Base-by-base conservation (phyloP, 1,140 invertebrate species). In the Zaprionus nigranus region DNA sequence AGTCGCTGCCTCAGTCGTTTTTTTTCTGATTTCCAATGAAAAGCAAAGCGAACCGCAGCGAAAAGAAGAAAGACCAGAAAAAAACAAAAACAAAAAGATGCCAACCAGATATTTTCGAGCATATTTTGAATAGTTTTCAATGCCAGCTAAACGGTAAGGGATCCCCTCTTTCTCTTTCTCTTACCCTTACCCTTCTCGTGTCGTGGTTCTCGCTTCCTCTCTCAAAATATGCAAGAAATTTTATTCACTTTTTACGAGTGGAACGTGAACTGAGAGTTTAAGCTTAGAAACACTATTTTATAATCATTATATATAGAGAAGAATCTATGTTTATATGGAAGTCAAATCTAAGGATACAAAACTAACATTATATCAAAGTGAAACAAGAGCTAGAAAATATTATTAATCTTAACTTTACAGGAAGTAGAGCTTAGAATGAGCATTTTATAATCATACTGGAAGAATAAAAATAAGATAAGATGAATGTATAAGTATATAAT, bases 101-200 rank as follows among this genome's bases (percentile, higher is more conserved):
- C 82, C 58, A 71, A 36, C 57, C 66, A 72, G 80, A 87, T 88
- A 83, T 83, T 68, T 88, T 84, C 40, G 53, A 63, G 81, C 57
- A 88, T 88, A 76, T 73, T 84, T 88, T 68, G 58, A 88, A 88
- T 90, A 90, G 64, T 88, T 84, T 90, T 88, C 84, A 88, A 88
- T 87, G 83, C 81, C 83, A 84, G 38, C 61, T 38, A 58, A 43
- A 17, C n/a, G 3, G 20, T 51, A 1, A 51, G 46, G 46, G 11
- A 24, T 22, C 9, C 46, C 46, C 46, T 24, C 17, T n/a, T 11
- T 17, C 46, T 22, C 17, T 17, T 12, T 3, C 17, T 3, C 2
- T 20, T 20, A 9, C 43, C n/a, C 17, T 20, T 20, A 9, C n/a
- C n/a, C 46, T 20, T 20, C 20, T 24, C 11, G 30, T 34, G 2